These are phyloP conservation scores for Linhomoeus sp. DNA, from an alignment of 2,888 invertebrate genomes.

Conservation along the genomic window DNA sequence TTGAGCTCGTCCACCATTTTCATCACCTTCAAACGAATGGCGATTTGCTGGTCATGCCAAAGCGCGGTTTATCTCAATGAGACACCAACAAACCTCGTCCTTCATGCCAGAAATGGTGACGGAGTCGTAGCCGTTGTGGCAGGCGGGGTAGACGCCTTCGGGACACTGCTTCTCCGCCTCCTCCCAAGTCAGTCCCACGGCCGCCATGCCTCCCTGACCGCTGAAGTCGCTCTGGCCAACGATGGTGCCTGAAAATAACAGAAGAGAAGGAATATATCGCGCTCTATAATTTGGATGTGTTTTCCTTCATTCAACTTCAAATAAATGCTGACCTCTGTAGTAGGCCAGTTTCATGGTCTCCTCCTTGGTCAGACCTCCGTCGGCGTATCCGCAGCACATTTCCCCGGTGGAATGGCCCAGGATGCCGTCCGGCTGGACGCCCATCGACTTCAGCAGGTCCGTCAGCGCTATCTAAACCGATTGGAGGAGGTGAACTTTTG, in stretches of 20 bases:
- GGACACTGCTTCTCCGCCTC: conserved; percentile 41
- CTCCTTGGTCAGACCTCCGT: conserved; percentile 72
- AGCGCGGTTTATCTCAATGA: too few species aligned
- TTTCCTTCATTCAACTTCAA: too few species aligned
- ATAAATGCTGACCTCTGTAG: conserved; percentile 46
- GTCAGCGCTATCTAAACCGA: conserved; percentile 69
- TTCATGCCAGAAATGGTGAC: conserved; percentile 80
- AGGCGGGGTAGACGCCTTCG: conserved; percentile 59
- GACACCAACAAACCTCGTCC: too few species aligned
- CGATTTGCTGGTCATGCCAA: too few species aligned
- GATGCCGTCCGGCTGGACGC: conserved; percentile 68
- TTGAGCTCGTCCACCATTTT: conserved; percentile 1
- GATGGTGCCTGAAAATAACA: too few species aligned
- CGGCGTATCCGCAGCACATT: conserved; percentile 80
- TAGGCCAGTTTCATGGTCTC: conserved; percentile 78
- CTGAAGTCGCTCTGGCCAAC: too few species aligned
- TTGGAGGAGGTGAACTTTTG: too few species aligned
- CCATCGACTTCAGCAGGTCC: conserved; percentile 52
- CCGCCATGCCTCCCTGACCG: conserved; percentile 51
- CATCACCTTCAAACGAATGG: too few species aligned
- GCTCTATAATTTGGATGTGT: too few species aligned
- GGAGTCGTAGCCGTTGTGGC: conserved; percentile 81
- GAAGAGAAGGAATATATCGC: too few species aligned
- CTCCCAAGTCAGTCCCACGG: conserved; percentile 65
- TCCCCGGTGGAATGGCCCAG: conserved; percentile 78